phyloP scores from a whole-genome alignment of 1,140 invertebrate genomes.

The Phocides pigmalion region DNA sequence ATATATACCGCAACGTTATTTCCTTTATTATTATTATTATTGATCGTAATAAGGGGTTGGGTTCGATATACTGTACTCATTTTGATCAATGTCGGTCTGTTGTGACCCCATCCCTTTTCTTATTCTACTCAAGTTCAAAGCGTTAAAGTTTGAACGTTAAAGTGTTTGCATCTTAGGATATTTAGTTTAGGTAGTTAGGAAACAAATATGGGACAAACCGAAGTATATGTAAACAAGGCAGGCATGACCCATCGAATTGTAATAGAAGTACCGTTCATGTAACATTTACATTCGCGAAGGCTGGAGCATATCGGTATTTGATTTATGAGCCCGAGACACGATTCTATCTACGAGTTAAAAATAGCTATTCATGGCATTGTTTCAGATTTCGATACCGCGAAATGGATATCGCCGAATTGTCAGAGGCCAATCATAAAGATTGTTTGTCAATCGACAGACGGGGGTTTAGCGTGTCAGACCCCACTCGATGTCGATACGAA shows the following conservation, averaged over 20 bases:
- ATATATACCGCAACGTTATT: too few species aligned
- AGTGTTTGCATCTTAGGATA: neutral
- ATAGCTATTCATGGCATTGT: conserved; percentile 25
- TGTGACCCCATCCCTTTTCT: too few species aligned
- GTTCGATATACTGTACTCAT: too few species aligned
- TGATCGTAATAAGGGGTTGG: too few species aligned
- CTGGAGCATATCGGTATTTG: conserved; percentile 22
- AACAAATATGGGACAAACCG: too few species aligned
- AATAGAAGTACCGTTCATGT: conserved; percentile 4
- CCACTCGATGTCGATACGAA: conserved; percentile 59
- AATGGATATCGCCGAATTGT: conserved; percentile 46
- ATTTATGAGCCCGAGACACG: conserved; percentile 33
- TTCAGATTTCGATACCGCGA: conserved; percentile 20
- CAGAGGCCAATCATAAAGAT: conserved; percentile 55
- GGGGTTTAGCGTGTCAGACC: conserved; percentile 61
- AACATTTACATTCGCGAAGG: conserved; percentile 14
- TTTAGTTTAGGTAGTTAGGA: too few species aligned
- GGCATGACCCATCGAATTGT: conserved; percentile 15
- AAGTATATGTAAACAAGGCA: too few species aligned
- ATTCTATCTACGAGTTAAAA: conserved; percentile 27
- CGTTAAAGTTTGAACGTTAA: too few species aligned
- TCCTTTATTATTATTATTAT: neutral
- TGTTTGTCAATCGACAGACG: conserved; percentile 61
- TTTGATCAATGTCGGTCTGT: too few species aligned
- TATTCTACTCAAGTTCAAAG: too few species aligned